Percentiles rank a stretch among this genome's conserved stretches.
These are phyloP conservation scores for Amniataba percoides DNA, from an alignment of 2,797 vertebrate genomes.

Conservation along the genomic window DNA sequence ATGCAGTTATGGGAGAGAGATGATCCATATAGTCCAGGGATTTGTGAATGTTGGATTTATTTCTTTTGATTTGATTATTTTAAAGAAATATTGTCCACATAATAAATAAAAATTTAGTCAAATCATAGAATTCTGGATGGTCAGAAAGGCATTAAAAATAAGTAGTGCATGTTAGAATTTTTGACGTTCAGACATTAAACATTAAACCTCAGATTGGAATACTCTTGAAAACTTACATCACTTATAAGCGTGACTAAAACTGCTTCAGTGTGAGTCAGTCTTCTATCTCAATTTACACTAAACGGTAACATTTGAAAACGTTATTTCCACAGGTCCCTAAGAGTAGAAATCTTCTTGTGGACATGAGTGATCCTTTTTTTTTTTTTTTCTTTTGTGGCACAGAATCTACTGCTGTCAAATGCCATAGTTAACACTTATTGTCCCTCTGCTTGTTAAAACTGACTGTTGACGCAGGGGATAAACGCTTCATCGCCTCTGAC, in stretches of 20 bases:
- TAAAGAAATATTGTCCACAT: background rate
- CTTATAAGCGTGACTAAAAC: background rate
- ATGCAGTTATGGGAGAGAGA: background rate
- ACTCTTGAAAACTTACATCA: background rate
- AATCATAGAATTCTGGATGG: background rate
- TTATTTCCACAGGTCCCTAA: background rate
- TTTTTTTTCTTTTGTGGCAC: slow-evolving; percentile 22
- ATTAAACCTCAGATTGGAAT: background rate
- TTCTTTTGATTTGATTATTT: background rate
- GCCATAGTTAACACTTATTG: slow-evolving; percentile 37
- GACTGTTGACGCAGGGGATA: slow-evolving; percentile 65
- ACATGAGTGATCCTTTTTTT: slow-evolving; percentile 12
- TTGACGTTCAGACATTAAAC: background rate
- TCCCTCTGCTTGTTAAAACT: slow-evolving; percentile 55
- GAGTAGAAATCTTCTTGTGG: background rate
- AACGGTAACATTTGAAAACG: background rate
- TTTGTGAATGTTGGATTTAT: slow-evolving; percentile 22
- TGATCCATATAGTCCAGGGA: background rate
- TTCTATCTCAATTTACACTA: background rate
- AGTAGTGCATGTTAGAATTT: too few species aligned
- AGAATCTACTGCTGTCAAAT: slow-evolving; percentile 51
- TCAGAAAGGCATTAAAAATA: background rate
- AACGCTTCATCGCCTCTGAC: slow-evolving; percentile 65
- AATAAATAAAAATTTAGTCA: background rate
- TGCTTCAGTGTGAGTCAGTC: background rate